Evolutionary conservation across 2,113 vertebrate genomes (phyloP).

Genomic region (Malurus alboscapulatus): DNA sequence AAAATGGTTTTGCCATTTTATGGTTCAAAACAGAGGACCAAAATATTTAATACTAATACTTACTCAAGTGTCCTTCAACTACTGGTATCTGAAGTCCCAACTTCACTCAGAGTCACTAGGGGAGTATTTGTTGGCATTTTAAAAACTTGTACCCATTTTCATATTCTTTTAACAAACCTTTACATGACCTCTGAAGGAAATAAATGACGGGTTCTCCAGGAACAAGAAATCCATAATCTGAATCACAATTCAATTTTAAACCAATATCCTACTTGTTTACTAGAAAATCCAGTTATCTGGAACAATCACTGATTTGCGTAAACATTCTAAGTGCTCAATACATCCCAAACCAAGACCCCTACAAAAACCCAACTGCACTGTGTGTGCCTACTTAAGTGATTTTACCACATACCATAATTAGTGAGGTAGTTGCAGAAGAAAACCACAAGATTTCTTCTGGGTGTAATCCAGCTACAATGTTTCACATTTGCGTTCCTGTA

Average conservation of each 20-base stretch:
- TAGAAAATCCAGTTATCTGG: neutral
- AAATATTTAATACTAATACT: neutral
- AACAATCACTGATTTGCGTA: neutral
- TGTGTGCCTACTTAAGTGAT: neutral
- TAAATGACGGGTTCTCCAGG: neutral
- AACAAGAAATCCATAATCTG: neutral
- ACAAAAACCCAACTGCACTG: neutral
- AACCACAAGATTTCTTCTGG: neutral
- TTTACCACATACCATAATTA: neutral
- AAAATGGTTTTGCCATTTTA: neutral
- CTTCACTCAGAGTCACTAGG: neutral
- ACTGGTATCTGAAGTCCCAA: neutral
- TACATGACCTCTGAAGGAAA: neutral
- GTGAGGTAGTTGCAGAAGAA: constrained; percentile 26
- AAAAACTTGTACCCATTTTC: neutral
- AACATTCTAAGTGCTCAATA: neutral
- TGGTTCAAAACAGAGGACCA: neutral
- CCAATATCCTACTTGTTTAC: neutral
- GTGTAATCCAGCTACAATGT: constrained; percentile 11
- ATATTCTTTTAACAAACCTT: neutral
- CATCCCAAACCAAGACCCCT: neutral
- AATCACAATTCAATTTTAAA: neutral
- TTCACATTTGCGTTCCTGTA: neutral
- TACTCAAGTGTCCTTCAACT: neutral
- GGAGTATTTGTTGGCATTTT: neutral